phyloP scores from a whole-genome alignment of 1,140 invertebrate species.

The Tribolium madens region DNA sequence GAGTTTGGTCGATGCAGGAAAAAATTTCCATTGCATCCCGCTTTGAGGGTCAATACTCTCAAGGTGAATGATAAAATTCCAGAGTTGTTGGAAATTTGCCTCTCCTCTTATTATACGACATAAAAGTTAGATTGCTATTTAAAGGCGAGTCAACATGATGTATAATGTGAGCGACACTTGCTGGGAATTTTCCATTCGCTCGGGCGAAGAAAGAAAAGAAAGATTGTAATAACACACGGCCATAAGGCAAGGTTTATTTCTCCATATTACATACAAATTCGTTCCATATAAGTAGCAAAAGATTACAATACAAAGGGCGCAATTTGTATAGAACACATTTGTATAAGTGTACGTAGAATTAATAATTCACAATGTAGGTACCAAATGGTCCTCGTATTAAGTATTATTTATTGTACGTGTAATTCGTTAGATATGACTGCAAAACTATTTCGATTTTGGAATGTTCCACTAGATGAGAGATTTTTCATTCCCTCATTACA shows the following conservation, averaged over 20 bases:
- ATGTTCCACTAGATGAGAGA: conserved; percentile 45
- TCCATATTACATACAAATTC: conserved; percentile 32
- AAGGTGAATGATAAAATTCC: neutral
- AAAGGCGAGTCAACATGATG: conserved; percentile 14
- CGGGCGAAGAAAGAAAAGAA: conserved; percentile 6
- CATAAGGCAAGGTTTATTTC: conserved; percentile 16
- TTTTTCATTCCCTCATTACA: conserved; percentile 12
- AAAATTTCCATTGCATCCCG: conserved; percentile 4
- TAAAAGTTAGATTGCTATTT: conserved; percentile 13
- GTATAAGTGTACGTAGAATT: conserved; percentile 19
- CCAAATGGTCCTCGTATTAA: conserved; percentile 21
- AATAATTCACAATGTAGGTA: too few relatives aligned
- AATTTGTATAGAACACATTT: conserved; percentile 33
- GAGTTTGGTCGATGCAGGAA: neutral
- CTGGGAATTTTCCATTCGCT: conserved; percentile 14
- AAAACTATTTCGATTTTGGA: conserved; percentile 43
- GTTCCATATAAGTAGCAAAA: conserved; percentile 27
- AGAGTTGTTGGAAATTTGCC: conserved; percentile 3
- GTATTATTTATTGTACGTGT: conserved; percentile 46
- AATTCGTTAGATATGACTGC: conserved; percentile 48
- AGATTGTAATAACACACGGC: conserved; percentile 20
- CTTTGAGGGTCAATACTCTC: conserved; percentile 9
- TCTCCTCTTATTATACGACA: conserved; percentile 11
- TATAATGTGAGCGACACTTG: conserved; percentile 17
- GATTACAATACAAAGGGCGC: neutral